These are phyloP conservation scores for Willisornis vidua DNA, from an alignment of 2,113 vertebrate genomes.

Conservation along the genomic window DNA sequence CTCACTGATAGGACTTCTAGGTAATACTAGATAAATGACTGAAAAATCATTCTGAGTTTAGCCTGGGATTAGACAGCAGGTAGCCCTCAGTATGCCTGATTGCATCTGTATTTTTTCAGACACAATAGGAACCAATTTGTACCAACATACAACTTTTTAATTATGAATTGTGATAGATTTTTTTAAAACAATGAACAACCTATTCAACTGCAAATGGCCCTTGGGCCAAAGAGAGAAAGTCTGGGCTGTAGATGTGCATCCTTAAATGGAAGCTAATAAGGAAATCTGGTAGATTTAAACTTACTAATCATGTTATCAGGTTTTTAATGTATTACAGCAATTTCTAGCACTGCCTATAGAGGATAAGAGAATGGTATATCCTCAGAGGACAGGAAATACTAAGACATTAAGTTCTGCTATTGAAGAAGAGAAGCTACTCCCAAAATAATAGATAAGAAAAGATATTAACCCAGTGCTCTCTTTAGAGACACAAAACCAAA, in stretches of 20 bases:
- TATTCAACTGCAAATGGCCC: background rate
- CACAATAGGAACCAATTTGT: background rate
- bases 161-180: background rate
- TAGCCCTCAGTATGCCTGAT: background rate
- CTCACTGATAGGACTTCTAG: background rate
- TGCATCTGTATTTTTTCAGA: background rate
- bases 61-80: background rate
- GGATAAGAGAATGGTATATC: background rate
- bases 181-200: background rate
- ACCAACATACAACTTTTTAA: background rate
- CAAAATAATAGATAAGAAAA: background rate
- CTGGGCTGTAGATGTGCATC: background rate
- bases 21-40: background rate
- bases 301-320: background rate
- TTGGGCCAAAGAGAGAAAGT: background rate
- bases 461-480: background rate
- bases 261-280: background rate
- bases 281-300: background rate
- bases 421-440: background rate
- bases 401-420: background rate
- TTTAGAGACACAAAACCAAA: background rate
- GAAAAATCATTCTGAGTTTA: background rate
- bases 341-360: background rate
- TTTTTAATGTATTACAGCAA: background rate
- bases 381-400: background rate